These are phyloP conservation scores for Atherinosoma microstoma DNA, from an alignment of 2,797 vertebrate species.

Conservation along the genomic window DNA sequence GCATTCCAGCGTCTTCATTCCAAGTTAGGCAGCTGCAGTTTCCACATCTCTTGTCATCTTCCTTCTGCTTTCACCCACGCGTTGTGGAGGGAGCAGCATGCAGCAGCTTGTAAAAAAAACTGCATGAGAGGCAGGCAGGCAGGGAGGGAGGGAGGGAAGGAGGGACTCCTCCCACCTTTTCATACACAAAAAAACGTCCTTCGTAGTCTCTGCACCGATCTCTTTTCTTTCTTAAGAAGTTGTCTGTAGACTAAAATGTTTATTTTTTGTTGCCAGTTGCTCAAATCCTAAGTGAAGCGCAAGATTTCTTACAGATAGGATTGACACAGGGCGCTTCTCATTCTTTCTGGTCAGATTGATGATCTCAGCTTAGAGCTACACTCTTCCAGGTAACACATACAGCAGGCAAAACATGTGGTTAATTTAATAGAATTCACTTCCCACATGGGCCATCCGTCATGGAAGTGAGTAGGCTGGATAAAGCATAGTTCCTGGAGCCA, in stretches of 20 bases:
- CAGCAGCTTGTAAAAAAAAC: conserved; percentile 70
- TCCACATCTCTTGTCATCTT: conserved; percentile 46
- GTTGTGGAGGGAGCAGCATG: conserved; percentile 58
- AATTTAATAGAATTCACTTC: conserved; percentile 35
- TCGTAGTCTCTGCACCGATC: not conserved
- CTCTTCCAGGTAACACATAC: not conserved
- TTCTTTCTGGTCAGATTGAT: not conserved
- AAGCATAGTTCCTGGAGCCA: conserved; percentile 43
- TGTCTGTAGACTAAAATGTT: not conserved
- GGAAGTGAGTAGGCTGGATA: not conserved
- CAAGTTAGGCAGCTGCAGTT: conserved; percentile 46
- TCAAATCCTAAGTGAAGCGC: not conserved
- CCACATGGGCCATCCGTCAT: conserved; percentile 24
- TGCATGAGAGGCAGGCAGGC: conserved; percentile 8
- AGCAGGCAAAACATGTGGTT: conserved; percentile 48
- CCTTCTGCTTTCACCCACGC: conserved; percentile 66
- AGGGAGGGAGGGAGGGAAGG: conserved; percentile 34
- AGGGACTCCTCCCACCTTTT: conserved; percentile 68
- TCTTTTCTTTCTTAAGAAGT: not conserved
- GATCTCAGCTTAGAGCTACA: conserved; percentile 4
- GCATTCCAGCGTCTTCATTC: conserved; percentile 68
- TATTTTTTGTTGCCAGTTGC: not conserved
- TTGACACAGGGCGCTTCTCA: not conserved
- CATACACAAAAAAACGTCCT: conserved; percentile 27
- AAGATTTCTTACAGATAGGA: not conserved